A percentile compares a stretch with the other conserved stretches of the same genome.
Evolutionary conservation across 2,888 invertebrate species (phyloP).

Genomic region (Hedychridium roseum): DNA sequence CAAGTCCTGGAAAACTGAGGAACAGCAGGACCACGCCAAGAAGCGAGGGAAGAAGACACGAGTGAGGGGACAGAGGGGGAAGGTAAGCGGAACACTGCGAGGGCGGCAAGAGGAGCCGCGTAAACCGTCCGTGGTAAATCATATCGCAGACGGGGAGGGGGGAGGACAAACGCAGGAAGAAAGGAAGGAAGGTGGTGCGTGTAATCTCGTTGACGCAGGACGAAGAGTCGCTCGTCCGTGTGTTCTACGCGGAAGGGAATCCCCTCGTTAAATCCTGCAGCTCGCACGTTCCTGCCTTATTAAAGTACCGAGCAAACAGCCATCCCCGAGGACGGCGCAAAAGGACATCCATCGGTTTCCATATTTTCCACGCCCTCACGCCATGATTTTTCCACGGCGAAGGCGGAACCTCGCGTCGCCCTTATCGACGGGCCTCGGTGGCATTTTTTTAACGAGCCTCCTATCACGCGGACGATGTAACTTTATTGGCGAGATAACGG

Average conservation of each 20-base stretch:
- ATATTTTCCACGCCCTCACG: background rate
- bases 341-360: background rate
- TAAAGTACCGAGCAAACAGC: constrained; percentile 43
- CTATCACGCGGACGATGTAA: too few species aligned
- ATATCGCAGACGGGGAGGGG: constrained; percentile 9
- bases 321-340: constrained; percentile 22
- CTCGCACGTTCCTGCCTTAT: constrained; percentile 49
- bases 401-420: too few species aligned
- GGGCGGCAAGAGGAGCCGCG: too few species aligned
- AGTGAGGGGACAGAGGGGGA: constrained; percentile 3
- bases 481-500: too few species aligned
- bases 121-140: constrained; percentile 28
- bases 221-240: constrained; percentile 33
- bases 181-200: constrained; percentile 47
- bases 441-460: too few species aligned
- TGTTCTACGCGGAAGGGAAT: constrained; percentile 37
- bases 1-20: too few species aligned
- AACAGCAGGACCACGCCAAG: background rate
- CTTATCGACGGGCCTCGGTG: too few species aligned
- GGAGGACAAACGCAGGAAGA: constrained; percentile 10
- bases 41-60: constrained; percentile 3
- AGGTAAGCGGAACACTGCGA: constrained; percentile 12
- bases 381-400: background rate
- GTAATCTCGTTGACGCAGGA: constrained; percentile 55
- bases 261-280: constrained; percentile 48